A percentile compares a stretch with the other conserved stretches of the same genome.
phyloP scores from a whole-genome alignment of 2,113 vertebrate species.

The Gymnogyps californianus region DNA sequence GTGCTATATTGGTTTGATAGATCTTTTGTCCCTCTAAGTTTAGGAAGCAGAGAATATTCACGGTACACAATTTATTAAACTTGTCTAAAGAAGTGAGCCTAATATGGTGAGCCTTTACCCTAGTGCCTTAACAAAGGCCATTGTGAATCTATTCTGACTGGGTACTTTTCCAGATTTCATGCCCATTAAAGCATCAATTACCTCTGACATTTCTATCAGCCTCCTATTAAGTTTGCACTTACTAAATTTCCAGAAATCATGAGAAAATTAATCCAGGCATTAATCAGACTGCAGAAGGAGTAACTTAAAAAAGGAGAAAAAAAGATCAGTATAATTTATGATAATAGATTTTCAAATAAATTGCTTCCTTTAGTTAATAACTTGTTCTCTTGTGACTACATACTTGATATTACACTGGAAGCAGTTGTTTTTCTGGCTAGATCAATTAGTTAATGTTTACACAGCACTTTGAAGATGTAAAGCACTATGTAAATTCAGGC shows the following conservation, averaged over 20 bases:
- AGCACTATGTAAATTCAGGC: not conserved
- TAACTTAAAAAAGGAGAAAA: slow-evolving; percentile 32
- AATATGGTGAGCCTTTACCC: not conserved
- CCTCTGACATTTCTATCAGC: slow-evolving; percentile 66
- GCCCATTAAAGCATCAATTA: slow-evolving; percentile 62
- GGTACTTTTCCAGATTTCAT: slow-evolving; percentile 56
- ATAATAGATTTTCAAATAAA: slow-evolving; percentile 65
- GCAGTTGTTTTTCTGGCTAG: slow-evolving; percentile 35
- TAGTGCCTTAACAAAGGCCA: not conserved
- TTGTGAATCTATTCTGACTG: not conserved
- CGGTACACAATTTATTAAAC: not conserved
- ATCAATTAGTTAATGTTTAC: slow-evolving; percentile 66
- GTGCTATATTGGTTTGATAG: not conserved
- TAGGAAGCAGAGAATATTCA: not conserved
- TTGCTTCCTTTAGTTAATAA: slow-evolving; percentile 56
- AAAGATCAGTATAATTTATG: slow-evolving; percentile 62
- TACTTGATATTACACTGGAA: slow-evolving; percentile 16
- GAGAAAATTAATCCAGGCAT: slow-evolving; percentile 65
- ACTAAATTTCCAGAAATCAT: slow-evolving; percentile 66
- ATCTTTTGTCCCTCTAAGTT: not conserved
- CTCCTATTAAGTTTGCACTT: slow-evolving; percentile 62
- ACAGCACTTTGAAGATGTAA: slow-evolving; percentile 51
- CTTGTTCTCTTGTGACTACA: slow-evolving; percentile 25
- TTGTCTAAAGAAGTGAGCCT: not conserved
- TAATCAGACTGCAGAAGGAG: slow-evolving; percentile 63